Percentiles rank a stretch among this genome's conserved stretches.
Evolutionary conservation across 2,797 vertebrate species (phyloP).

Genomic region (Ambastaia sidthimunki): DNA sequence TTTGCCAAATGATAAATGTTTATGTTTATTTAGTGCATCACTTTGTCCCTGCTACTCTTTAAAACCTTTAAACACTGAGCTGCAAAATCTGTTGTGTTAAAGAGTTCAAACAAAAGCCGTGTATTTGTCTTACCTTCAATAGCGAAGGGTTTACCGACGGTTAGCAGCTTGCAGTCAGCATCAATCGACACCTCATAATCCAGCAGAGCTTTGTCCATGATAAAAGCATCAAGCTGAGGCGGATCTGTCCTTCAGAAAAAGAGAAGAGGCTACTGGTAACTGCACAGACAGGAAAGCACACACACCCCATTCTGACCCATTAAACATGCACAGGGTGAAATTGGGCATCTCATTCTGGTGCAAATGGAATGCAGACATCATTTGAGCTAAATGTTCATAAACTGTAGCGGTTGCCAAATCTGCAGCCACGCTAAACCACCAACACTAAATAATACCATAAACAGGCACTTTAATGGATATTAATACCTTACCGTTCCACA

Average conservation of each 20-base stretch:
- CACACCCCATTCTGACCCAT: constrained; percentile 42
- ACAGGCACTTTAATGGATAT: constrained; percentile 37
- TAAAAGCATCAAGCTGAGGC: constrained; percentile 89
- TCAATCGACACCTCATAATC: constrained; percentile 95
- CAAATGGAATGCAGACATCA: constrained; percentile 55
- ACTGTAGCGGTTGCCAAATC: constrained; percentile 48
- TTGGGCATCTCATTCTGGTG: constrained; percentile 32
- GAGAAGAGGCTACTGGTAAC: constrained; percentile 43
- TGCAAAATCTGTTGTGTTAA: not conserved
- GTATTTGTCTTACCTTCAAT: constrained; percentile 82
- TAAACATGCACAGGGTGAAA: constrained; percentile 47
- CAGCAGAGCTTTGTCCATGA: constrained; percentile 94
- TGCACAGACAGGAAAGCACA: constrained; percentile 17
- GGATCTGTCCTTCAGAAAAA: constrained; percentile 85
- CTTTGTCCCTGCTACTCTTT: too few relatives aligned
- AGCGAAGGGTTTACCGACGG: constrained; percentile 91
- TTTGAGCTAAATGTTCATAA: constrained; percentile 50
- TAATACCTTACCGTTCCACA: constrained; percentile 29
- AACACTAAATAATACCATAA: constrained; percentile 36
- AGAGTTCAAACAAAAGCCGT: not conserved
- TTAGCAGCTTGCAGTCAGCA: constrained; percentile 89
- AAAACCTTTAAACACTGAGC: not conserved
- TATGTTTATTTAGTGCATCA: not conserved
- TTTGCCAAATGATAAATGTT: not conserved
- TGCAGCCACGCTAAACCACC: constrained; percentile 39